Conservation (phyloP, 1,140 invertebrate genomes). For the Trichoplusia ni region DNA sequence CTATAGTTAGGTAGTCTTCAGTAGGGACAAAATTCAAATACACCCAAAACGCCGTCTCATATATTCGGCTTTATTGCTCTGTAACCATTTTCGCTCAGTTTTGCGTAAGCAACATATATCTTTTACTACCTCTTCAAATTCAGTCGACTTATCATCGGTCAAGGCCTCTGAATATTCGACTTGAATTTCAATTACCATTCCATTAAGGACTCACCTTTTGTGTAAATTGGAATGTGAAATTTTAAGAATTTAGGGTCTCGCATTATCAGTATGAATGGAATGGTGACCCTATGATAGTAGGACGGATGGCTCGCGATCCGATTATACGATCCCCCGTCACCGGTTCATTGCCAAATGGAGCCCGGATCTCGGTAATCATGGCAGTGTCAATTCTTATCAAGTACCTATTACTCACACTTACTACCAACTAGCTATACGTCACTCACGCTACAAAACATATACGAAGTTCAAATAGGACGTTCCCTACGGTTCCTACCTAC, state of each 20-base stretch:
- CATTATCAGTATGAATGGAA: conserved; percentile 13
- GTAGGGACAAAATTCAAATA: too few relatives aligned
- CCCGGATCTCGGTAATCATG: conserved; percentile 36
- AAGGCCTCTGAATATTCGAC: neutral
- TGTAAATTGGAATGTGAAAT: conserved; percentile 8
- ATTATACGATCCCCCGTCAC: conserved; percentile 40
- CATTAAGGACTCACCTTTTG: conserved; percentile 8
- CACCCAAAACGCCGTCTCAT: too few relatives aligned
- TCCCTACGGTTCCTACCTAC: too few relatives aligned
- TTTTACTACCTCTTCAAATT: neutral
- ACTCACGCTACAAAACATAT: too few relatives aligned
- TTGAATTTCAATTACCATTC: neutral
- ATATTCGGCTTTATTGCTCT: too few relatives aligned
- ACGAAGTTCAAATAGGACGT: neutral
- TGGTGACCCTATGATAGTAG: conserved; percentile 4
- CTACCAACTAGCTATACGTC: neutral
- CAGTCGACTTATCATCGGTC: conserved; percentile 6
- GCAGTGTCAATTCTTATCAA: conserved; percentile 33
- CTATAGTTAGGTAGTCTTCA: too few relatives aligned
- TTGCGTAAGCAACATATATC: too few relatives aligned
- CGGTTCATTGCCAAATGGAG: conserved; percentile 12
- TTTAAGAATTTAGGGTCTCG: neutral
- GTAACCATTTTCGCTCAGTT: too few relatives aligned
- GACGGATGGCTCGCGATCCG: conserved; percentile 41
- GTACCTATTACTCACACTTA: conserved; percentile 11